Evolutionary conservation across 2,888 invertebrate species (phyloP), one percentile per base, ranked within the genome.

Genomic region (Acrocyrtus sp.): DNA sequence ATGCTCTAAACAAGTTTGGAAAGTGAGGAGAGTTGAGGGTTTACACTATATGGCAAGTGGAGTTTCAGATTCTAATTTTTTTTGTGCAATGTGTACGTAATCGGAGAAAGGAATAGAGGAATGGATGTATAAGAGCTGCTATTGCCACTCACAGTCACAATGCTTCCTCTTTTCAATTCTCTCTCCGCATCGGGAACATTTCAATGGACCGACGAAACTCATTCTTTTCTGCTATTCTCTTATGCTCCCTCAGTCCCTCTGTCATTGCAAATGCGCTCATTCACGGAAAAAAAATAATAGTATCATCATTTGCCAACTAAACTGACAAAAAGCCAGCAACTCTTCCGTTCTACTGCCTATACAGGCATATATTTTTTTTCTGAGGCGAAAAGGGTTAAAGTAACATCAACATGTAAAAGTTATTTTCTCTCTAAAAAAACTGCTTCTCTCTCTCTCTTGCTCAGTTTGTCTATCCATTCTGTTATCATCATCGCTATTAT

Each of bases 171-270:
- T 34, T 34, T 34, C 34, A 34, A 34, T 34, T 43, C 26, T 61
- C 21, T 50, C 29, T 62, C 50, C 26, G 62, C 62, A 34, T 62
- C 48, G 53, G 53, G 51, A 45, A 63, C 17, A 53, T 29, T 63
- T 48, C 29, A 43, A 27, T 39, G 41, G 8, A 27, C 41, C 24
- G 27, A 24, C 22, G 34, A 50, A 62, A 51, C 6, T 22, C 53
- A 63, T 43, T 63, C 45, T 53, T 22, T 19, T 22, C 41, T 60
- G 22, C 26, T 12, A 17, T 57, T 27, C n/a, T 24, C 3, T 22
- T 17, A 29, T 5, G 15, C 4, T 53, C 29, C 6, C 8, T 53
- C n/a, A 19, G 29, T 45, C 19, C n/a, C n/a, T n/a, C n/a, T n/a
- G n/a, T n/a, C n/a, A n/a, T n/a, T n/a, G n/a, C n/a, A n/a, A n/a